Conservation (phyloP, 1,140 invertebrate genomes). For the Harpegnathos saltator region DNA sequence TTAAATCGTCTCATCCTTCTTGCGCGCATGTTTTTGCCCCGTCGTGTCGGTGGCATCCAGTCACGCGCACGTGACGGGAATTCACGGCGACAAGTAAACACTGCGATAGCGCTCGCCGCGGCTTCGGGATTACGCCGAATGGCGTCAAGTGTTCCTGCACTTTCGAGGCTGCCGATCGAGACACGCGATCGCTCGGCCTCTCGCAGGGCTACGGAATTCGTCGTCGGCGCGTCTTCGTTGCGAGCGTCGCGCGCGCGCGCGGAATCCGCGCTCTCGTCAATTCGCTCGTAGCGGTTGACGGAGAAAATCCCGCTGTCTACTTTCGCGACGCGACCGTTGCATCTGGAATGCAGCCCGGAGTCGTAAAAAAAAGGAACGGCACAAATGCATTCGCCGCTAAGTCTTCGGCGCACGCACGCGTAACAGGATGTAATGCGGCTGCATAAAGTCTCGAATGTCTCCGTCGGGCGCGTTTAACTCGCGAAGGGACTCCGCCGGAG, state of each 20-base stretch:
- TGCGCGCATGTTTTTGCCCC: constrained; percentile 61
- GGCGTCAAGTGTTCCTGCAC: constrained; percentile 61
- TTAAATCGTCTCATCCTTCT: constrained; percentile 68
- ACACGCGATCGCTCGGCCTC: constrained; percentile 4
- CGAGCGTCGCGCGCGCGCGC: neutral
- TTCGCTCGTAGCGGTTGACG: constrained; percentile 50
- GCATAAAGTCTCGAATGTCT: constrained; percentile 56
- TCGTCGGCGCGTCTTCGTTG: constrained; percentile 58
- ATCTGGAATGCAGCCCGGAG: constrained; percentile 54
- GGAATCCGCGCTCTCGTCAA: constrained; percentile 53
- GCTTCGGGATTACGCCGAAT: constrained; percentile 45
- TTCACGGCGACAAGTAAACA: constrained; percentile 26
- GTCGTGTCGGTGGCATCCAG: constrained; percentile 48
- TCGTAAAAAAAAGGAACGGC: constrained; percentile 66
- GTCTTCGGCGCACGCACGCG: constrained; percentile 39
- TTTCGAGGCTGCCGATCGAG: constrained; percentile 57
- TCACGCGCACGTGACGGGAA: constrained; percentile 68
- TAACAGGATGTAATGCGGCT: constrained; percentile 58
- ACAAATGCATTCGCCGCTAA: constrained; percentile 68
- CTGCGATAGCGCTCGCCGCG: constrained; percentile 36
- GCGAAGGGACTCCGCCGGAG: constrained; percentile 49
- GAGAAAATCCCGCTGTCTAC: constrained; percentile 44
- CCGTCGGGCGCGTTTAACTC: constrained; percentile 32
- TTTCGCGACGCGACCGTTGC: constrained; percentile 22
- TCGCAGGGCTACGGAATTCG: constrained; percentile 35